Conservation (phyloP, 2,113 vertebrate genomes). For the Catharus minimus region DNA sequence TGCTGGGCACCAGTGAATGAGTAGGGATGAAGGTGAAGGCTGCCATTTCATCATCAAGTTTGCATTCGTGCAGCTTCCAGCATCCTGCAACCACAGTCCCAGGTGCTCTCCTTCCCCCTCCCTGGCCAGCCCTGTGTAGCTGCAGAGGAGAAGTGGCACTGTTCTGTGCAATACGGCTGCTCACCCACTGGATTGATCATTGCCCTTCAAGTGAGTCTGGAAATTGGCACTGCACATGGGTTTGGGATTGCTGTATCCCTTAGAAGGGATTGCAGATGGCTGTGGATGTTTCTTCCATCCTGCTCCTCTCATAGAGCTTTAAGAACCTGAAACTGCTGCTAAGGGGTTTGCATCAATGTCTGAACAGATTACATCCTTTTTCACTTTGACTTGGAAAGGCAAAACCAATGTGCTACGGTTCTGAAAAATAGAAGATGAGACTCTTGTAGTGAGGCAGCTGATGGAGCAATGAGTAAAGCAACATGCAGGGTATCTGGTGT, state of each 20-base stretch:
- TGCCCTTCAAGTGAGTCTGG: not conserved
- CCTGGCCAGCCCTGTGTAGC: not conserved
- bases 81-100: not conserved
- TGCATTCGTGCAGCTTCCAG: not conserved
- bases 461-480: not conserved
- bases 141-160: not conserved
- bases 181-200: not conserved
- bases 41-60: not conserved
- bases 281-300: not conserved
- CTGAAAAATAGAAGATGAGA: not conserved
- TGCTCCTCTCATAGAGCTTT: not conserved
- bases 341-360: not conserved
- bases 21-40: not conserved
- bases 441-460: not conserved
- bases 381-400: not conserved
- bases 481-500: not conserved
- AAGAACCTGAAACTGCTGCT: not conserved
- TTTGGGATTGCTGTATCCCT: not conserved
- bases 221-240: accelerated
- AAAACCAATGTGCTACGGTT: not conserved
- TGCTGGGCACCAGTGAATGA: not conserved
- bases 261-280: not conserved
- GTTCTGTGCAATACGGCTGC: not conserved
- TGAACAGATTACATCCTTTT: not conserved
- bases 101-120: not conserved